Percentiles rank a stretch among this genome's conserved stretches.
Conservation (phyloP, 2,113 vertebrate genomes). For the Percopsis transmontana region DNA sequence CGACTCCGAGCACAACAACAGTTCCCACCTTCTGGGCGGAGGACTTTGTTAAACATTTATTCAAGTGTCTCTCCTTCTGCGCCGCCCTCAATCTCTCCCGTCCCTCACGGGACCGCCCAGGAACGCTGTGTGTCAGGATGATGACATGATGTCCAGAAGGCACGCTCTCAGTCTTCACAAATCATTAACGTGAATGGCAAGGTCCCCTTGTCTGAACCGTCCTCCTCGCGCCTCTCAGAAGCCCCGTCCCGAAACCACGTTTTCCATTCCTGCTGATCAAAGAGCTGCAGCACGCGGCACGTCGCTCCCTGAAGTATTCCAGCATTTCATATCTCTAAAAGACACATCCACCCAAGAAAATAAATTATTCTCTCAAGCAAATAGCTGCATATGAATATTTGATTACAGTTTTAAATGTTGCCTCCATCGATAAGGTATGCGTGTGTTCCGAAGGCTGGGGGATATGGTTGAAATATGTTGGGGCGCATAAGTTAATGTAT, state of each 20-base stretch:
- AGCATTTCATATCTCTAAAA: slow-evolving; percentile 66
- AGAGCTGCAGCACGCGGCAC: slow-evolving; percentile 66
- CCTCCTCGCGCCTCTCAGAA: slow-evolving; percentile 53
- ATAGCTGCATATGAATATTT: slow-evolving; percentile 78
- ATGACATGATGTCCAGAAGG: slow-evolving; percentile 67
- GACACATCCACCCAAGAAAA: slow-evolving; percentile 72
- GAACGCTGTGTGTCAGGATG: slow-evolving; percentile 62
- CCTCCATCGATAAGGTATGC: slow-evolving; percentile 54
- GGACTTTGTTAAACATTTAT: slow-evolving; percentile 54
- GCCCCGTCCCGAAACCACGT: slow-evolving; percentile 68
- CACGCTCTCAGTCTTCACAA: slow-evolving; percentile 68
- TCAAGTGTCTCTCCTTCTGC: slow-evolving; percentile 36
- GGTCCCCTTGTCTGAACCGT: slow-evolving; percentile 55
- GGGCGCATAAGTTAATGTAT: slow-evolving; percentile 57
- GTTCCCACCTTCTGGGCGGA: slow-evolving; percentile 9
- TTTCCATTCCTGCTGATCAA: slow-evolving; percentile 76
- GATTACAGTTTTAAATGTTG: slow-evolving; percentile 73
- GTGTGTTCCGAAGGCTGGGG: slow-evolving; percentile 53
- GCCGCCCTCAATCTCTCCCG: slow-evolving; percentile 24
- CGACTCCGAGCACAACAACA: slow-evolving; percentile 22
- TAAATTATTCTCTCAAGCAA: slow-evolving; percentile 79
- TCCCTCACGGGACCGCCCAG: slow-evolving; percentile 37
- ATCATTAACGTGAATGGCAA: slow-evolving; percentile 68
- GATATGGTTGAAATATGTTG: slow-evolving; percentile 18
- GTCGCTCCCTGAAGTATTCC: slow-evolving; percentile 66